phyloP scores from a whole-genome alignment of 1,140 invertebrate species.

The Leptoteleia sp. region DNA sequence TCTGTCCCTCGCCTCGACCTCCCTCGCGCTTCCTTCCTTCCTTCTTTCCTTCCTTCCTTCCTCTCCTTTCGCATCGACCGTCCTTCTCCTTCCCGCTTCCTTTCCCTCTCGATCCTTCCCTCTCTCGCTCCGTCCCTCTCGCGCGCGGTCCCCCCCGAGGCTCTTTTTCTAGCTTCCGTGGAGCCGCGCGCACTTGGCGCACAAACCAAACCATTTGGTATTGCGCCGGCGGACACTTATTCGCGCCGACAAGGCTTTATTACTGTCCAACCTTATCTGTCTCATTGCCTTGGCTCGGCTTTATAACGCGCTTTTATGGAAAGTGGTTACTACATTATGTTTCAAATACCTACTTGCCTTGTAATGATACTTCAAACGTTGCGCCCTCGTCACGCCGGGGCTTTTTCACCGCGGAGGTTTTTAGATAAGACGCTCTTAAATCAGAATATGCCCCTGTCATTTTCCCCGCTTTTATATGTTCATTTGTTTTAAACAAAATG shows the following conservation, averaged over 20 bases:
- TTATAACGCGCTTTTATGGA: constrained; percentile 59
- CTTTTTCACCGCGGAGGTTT: constrained; percentile 17
- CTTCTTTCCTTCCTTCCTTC: constrained; percentile 11
- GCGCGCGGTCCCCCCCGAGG: neutral
- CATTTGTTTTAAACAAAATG: neutral
- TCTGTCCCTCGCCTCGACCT: too few species aligned
- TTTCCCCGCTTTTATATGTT: neutral
- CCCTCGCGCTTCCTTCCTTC: constrained; percentile 36
- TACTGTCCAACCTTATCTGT: constrained; percentile 44
- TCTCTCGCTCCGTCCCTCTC: constrained; percentile 11
- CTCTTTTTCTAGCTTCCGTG: constrained; percentile 52
- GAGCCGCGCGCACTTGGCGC: constrained; percentile 26
- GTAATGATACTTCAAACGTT: constrained; percentile 36
- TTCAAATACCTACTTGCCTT: constrained; percentile 46
- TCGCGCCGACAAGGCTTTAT: constrained; percentile 48
- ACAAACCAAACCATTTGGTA: constrained; percentile 28
- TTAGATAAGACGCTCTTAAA: constrained; percentile 26
- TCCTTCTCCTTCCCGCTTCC: constrained; percentile 44
- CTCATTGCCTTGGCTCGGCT: constrained; percentile 27
- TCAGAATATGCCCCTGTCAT: constrained; percentile 9
- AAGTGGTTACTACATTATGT: constrained; percentile 44
- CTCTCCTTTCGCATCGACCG: constrained; percentile 5
- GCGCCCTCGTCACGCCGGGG: constrained; percentile 22
- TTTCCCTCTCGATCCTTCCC: neutral
- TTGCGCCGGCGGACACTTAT: constrained; percentile 35